Percentiles rank a stretch among this genome's conserved stretches.
phyloP scores from a whole-genome alignment of 1,140 invertebrate species.

The Zeugodacus cucurbitae region DNA sequence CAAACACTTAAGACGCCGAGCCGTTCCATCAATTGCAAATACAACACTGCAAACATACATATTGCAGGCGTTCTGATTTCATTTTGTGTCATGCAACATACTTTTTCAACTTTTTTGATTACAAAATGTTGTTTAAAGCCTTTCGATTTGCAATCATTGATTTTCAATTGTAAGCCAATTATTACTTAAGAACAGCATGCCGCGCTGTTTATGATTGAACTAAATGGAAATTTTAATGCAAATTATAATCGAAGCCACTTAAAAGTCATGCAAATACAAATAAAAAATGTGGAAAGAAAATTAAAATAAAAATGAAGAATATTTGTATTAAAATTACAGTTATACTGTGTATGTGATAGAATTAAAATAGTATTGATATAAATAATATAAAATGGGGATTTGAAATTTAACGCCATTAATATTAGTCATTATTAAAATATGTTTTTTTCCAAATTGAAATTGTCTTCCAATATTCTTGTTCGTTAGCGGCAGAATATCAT shows the following conservation, averaged over 20 bases:
- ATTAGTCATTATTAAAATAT: too few relatives aligned
- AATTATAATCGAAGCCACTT: constrained; percentile 15
- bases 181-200: not conserved
- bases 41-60: not conserved
- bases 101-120: not conserved
- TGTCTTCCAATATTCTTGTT: too few relatives aligned
- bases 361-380: too few relatives aligned
- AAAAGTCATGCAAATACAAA: not conserved
- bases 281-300: not conserved
- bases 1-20: constrained; percentile 2
- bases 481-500: too few relatives aligned
- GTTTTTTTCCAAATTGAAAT: too few relatives aligned
- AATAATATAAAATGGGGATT: too few relatives aligned
- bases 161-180: constrained; percentile 34
- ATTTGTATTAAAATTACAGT: too few relatives aligned
- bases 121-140: not conserved
- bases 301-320: too few relatives aligned
- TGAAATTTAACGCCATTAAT: too few relatives aligned
- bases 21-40: not conserved
- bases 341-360: too few relatives aligned
- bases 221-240: constrained; percentile 22
- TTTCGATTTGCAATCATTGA: not conserved
- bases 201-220: not conserved
- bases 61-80: not conserved
- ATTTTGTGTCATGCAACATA: not conserved